Evolutionary conservation across 1,140 invertebrate genomes (phyloP), one percentile per base, ranked within the genome.

Genomic region (Bathynomus jamesi): DNA sequence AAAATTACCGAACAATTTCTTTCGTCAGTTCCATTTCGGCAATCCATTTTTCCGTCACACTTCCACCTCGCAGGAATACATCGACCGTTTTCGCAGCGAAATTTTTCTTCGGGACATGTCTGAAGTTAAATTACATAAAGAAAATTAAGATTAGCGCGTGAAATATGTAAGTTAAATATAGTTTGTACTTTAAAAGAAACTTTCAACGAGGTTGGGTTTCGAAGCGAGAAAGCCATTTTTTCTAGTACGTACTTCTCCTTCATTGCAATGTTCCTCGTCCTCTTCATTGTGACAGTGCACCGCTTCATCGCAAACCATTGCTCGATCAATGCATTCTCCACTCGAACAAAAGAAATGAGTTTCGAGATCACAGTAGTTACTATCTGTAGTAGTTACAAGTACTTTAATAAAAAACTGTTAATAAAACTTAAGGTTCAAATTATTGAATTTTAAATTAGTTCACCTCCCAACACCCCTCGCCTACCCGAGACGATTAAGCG

Each of bases 21-120:
- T 53, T 91, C 90, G 79, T 91, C 89, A 17, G 86, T 86, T 78
- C 90, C 89, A 68, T 83, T 83, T 17, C 83, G 83, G 81, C 92
- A 94, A 80, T 94, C 91, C 32, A 86, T 83, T 78, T 90, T 87
- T 28, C 84, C 78, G 77, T 86, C 91, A 82, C 92, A 94, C 27
- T 89, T 87, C 90, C 90, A 94, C 13, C 61, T 28, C n/a, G 40
- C 31, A 21, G 30, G 66, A 29, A 62, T 72, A 61, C 67, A 69
- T 21, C 67, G 40, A 53, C 40, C 5, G 21, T 53, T 5, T 2
- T 5, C 21, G 40, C 40, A 53, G 13, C 21, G 13, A 53, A 17
- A 21, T 5, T 53, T 53, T 53, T 11, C 21, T 53, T 53, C 40
- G 2, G 40, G 40, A 5, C 40, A 53, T 53, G 13, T 21, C 40